Evolutionary conservation across 2,888 invertebrate species (phyloP).

Genomic region (Heliconius hortense): DNA sequence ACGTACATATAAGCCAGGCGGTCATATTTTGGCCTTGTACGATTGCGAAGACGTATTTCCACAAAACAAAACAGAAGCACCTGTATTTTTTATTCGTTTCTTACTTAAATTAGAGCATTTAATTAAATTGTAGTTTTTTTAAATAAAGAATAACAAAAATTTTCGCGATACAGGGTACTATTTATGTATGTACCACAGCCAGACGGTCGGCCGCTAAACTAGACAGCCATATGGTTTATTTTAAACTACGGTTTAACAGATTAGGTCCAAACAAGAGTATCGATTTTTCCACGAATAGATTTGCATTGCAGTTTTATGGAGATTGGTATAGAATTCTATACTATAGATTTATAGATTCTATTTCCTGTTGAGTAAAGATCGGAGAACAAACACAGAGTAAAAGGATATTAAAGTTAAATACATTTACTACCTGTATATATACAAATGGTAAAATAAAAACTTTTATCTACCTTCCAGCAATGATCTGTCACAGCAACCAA

Average conservation of each 20-base stretch:
- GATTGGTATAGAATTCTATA: neutral
- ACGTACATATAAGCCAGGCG: conserved; percentile 36
- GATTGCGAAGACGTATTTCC: conserved; percentile 31
- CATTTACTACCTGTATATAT: neutral
- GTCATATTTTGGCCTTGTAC: conserved; percentile 42
- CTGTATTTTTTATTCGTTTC: neutral
- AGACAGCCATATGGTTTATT: conserved; percentile 45
- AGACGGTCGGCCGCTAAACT: conserved; percentile 25
- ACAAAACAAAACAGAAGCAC: conserved; percentile 34
- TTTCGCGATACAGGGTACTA: conserved; percentile 18
- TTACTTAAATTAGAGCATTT: neutral
- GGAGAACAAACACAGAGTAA: neutral
- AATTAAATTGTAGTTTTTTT: neutral
- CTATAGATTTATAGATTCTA: neutral
- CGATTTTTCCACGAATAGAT: conserved; percentile 43
- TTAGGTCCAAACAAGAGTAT: conserved; percentile 43
- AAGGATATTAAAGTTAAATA: neutral
- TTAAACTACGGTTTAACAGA: conserved; percentile 37
- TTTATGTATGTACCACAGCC: conserved; percentile 11
- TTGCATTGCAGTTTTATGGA: conserved; percentile 2
- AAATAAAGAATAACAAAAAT: neutral
- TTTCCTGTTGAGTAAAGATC: neutral
- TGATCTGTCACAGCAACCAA: neutral
- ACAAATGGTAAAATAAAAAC: neutral
- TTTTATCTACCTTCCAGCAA: neutral